phyloP scores from a whole-genome alignment of 2,113 vertebrate species.

The Sylvia atricapilla region DNA sequence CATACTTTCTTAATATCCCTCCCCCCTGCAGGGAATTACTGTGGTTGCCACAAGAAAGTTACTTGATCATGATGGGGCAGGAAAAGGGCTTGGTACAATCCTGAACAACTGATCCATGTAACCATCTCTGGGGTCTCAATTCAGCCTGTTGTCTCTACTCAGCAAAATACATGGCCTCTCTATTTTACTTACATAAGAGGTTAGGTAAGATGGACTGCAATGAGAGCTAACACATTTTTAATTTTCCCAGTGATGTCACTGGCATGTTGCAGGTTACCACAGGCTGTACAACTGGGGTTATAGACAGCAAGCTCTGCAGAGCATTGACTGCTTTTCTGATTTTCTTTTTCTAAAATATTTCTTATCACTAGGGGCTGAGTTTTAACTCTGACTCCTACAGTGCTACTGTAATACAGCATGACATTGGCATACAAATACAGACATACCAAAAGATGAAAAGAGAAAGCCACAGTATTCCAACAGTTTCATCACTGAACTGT shows the following conservation, averaged over 20 bases:
- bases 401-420: not conserved
- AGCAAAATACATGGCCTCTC: not conserved
- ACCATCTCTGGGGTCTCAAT: conserved; percentile 16
- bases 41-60: conserved; percentile 46
- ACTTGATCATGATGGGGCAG: conserved; percentile 27
- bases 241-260: not conserved
- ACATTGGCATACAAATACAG: not conserved
- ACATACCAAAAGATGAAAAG: not conserved
- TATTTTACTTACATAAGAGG: not conserved
- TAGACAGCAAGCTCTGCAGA: not conserved
- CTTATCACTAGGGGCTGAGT: not conserved
- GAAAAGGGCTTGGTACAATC: conserved; percentile 25
- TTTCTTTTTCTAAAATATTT: not conserved
- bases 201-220: not conserved
- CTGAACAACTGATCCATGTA: not conserved
- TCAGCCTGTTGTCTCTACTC: not conserved
- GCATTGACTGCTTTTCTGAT: not conserved
- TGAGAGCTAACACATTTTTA: not conserved
- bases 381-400: not conserved
- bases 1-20: conserved; percentile 61
- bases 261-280: not conserved
- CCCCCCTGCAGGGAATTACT: conserved; percentile 56
- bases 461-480: not conserved
- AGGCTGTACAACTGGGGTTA: not conserved
- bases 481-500: not conserved